Percentiles rank a stretch among this genome's conserved stretches.
Evolutionary conservation across 2,113 vertebrate species (phyloP).

Genomic region (Catagonus wagneri): DNA sequence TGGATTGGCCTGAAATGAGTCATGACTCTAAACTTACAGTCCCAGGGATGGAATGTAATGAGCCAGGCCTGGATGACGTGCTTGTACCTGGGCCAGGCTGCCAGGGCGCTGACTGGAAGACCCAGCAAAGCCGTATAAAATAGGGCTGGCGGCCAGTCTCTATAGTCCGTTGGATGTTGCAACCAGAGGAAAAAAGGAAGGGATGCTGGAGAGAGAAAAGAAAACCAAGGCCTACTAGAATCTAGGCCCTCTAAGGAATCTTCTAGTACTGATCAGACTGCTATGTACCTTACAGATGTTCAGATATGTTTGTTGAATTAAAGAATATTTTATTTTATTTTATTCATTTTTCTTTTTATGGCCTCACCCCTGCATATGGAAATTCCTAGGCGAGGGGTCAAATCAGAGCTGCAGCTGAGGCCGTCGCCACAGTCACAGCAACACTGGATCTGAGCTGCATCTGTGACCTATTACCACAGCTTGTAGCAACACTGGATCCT

Average conservation of each 20-base stretch:
- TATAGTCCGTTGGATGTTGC: not conserved
- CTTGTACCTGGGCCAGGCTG: not conserved
- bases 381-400: too few species aligned
- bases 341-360: too few species aligned
- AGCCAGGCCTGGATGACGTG: not conserved
- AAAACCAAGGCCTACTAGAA: not conserved
- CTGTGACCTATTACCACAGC: too few species aligned
- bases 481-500: too few species aligned
- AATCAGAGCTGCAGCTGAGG: too few species aligned
- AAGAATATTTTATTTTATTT: not conserved
- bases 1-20: not conserved
- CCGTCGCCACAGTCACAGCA: too few species aligned
- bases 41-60: not conserved
- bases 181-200: not conserved
- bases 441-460: too few species aligned
- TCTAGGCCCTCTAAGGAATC: not conserved
- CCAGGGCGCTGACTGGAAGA: not conserved
- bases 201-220: not conserved
- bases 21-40: not conserved
- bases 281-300: not conserved
- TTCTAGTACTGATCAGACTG: not conserved
- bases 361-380: too few species aligned
- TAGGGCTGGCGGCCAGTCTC: not conserved
- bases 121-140: not conserved
- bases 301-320: slow-evolving; percentile 1